Evolutionary conservation across 1,140 invertebrate species (phyloP).

Genomic region (Acromyrmex charruanus): DNA sequence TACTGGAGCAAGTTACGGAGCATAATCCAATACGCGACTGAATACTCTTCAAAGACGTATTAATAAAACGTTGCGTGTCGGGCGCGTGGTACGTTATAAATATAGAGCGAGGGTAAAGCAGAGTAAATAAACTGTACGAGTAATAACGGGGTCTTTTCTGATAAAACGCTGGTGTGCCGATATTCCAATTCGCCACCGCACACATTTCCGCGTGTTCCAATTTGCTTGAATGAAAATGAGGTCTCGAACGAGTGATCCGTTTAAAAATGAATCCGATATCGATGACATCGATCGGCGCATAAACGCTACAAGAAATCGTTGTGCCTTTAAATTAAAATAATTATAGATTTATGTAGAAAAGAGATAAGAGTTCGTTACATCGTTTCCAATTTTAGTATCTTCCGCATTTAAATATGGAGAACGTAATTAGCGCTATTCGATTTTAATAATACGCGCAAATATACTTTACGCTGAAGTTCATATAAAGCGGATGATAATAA

Average conservation of each 20-base stretch:
- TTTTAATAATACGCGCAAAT: background rate
- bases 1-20: constrained; percentile 24
- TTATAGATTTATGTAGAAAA: background rate
- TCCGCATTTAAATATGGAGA: background rate
- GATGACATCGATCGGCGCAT: constrained; percentile 58
- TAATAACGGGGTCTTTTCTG: constrained; percentile 8
- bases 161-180: constrained; percentile 3
- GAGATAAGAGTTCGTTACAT: constrained; percentile 2
- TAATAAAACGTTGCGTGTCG: constrained; percentile 32
- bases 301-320: constrained; percentile 3
- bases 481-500: background rate
- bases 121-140: constrained; percentile 44
- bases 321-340: constrained; percentile 20
- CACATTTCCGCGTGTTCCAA: constrained; percentile 40
- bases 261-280: constrained; percentile 59
- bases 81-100: constrained; percentile 42
- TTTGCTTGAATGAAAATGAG: constrained; percentile 18
- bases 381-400: background rate
- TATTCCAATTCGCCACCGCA: constrained; percentile 1
- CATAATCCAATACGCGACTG: constrained; percentile 33
- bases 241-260: background rate
- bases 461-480: background rate
- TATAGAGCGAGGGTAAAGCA: constrained; percentile 47
- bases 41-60: constrained; percentile 43
- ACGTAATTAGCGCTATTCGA: background rate